phyloP scores from a whole-genome alignment of 2,113 vertebrate genomes.

The Lophotis ruficrista region DNA sequence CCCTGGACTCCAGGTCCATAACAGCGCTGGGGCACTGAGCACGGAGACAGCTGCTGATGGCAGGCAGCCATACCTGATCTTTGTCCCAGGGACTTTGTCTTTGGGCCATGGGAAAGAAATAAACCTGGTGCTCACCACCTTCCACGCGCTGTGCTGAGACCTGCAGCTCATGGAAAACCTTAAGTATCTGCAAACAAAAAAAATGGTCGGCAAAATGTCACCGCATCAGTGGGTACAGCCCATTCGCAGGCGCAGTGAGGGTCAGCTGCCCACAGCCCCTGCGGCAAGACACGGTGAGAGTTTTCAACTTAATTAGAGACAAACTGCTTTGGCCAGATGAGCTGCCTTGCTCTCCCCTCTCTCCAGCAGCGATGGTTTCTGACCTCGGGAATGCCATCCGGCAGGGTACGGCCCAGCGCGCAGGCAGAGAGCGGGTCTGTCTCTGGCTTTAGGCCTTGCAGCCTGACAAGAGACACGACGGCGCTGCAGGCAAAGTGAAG shows the following conservation, averaged over 20 bases:
- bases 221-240: no score
- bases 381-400: fast-evolving
- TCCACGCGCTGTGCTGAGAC: neutral
- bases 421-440: neutral
- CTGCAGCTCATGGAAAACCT: neutral
- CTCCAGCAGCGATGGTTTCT: neutral
- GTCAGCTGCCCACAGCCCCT: fast-evolving
- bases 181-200: neutral
- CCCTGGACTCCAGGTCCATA: neutral
- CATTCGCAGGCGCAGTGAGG: neutral
- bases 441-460: neutral
- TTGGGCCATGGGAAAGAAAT: neutral
- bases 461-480: neutral
- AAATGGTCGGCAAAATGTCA: neutral
- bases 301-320: neutral
- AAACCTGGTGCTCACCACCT: neutral
- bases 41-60: fast-evolving
- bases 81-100: fast-evolving
- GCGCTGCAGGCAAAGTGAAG: neutral
- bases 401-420: fast-evolving
- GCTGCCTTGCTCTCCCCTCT: neutral
- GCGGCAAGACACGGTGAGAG: neutral
- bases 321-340: neutral
- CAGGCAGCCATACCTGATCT: fast-evolving
- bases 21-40: neutral